Evolutionary conservation across 92 coral and sea anemone species (phyloP).

Genomic region (Desmophyllum pertusum): DNA sequence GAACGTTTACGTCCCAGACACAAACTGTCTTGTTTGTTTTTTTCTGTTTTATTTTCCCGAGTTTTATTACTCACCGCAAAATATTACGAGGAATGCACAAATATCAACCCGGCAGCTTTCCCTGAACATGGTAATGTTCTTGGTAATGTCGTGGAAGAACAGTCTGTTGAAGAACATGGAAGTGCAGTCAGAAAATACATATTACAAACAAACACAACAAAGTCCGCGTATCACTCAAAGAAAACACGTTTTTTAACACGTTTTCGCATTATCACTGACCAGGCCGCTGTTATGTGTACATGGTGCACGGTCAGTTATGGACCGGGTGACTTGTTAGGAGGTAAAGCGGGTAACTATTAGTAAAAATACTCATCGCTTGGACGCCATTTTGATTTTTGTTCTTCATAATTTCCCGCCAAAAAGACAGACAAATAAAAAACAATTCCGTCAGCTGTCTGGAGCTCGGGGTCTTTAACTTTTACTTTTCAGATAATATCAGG

Average conservation of each 20-base stretch:
- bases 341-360: background rate
- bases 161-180: background rate
- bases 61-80: conserved; percentile 19
- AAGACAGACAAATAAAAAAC: background rate
- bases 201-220: background rate
- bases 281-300: too few relatives aligned
- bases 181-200: background rate
- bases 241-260: background rate
- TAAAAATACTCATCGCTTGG: background rate
- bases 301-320: too few relatives aligned
- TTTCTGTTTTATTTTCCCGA: background rate
- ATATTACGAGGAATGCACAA: background rate
- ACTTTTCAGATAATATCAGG: background rate
- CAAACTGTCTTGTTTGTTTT: background rate
- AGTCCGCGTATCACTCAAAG: background rate
- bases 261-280: background rate
- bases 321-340: background rate
- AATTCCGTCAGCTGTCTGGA: background rate
- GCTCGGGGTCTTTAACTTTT: background rate
- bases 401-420: background rate
- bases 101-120: background rate
- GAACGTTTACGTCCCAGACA: too few relatives aligned
- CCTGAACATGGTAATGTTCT: background rate
- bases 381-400: background rate
- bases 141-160: background rate